These are phyloP conservation scores for Hedya salicella DNA, from an alignment of 2,888 invertebrate genomes.

Conservation along the genomic window DNA sequence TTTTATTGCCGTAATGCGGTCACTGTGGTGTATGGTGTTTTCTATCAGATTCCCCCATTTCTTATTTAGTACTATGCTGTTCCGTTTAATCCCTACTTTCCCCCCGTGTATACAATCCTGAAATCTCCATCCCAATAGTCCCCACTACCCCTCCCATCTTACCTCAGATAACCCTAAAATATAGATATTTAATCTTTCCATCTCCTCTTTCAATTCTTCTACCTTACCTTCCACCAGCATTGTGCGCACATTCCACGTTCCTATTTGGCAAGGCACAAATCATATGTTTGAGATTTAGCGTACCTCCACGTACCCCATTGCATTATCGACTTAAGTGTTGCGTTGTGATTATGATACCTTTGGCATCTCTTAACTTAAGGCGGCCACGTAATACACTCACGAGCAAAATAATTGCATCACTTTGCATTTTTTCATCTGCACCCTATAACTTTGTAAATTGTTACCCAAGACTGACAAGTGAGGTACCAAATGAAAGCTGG, in stretches of 20 bases:
- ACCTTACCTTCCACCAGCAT: slow-evolving; percentile 14
- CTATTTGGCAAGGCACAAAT: slow-evolving; percentile 35
- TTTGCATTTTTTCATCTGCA: too few species aligned
- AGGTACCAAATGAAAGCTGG: too few species aligned
- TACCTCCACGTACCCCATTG: too few species aligned
- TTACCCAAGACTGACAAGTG: too few species aligned
- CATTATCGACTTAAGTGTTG: too few species aligned
- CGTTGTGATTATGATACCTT: too few species aligned
- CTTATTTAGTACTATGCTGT: slow-evolving; percentile 29
- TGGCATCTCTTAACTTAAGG: too few species aligned
- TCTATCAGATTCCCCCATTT: slow-evolving; percentile 16
- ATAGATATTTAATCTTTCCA: slow-evolving; percentile 14
- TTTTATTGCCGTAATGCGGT: neutral
- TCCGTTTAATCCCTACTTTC: neutral
- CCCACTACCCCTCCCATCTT: slow-evolving; percentile 36
- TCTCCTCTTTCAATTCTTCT: slow-evolving; percentile 20
- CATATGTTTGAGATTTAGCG: too few species aligned
- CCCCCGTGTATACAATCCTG: slow-evolving; percentile 33
- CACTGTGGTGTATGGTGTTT: slow-evolving; percentile 23
- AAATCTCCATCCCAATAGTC: slow-evolving; percentile 29
- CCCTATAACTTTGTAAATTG: too few species aligned
- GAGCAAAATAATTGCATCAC: too few species aligned
- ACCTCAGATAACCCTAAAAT: slow-evolving; percentile 23
- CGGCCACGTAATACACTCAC: too few species aligned
- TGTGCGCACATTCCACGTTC: slow-evolving; percentile 32